These are phyloP conservation scores for Ophion costatus DNA, from an alignment of 2,888 invertebrate genomes.

Conservation along the genomic window DNA sequence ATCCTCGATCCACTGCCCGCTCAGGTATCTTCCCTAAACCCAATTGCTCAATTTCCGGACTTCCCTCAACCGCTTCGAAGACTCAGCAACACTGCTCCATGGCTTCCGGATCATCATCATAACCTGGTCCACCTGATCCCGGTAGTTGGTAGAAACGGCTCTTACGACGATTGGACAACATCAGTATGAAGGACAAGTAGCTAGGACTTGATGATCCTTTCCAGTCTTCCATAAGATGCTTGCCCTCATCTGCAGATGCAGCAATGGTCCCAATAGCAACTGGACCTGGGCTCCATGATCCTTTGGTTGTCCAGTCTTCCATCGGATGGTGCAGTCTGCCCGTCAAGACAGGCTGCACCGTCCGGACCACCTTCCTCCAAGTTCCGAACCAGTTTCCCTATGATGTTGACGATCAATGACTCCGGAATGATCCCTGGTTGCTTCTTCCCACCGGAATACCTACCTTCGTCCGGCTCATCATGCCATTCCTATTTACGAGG, in stretches of 20 bases:
- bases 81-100: neutral
- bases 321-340: too few relatives aligned
- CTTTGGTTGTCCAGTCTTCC: neutral
- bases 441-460: neutral
- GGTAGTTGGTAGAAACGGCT: too few relatives aligned
- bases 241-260: neutral
- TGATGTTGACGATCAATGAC: neutral
- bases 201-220: too few relatives aligned
- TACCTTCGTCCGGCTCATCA: too few relatives aligned
- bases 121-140: too few relatives aligned
- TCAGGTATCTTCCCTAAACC: slow-evolving; percentile 7
- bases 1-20: neutral
- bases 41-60: neutral
- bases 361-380: neutral
- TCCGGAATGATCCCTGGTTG: neutral
- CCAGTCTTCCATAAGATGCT: neutral
- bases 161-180: too few relatives aligned
- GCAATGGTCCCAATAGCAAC: neutral
- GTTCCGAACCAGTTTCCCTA: neutral
- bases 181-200: too few relatives aligned
- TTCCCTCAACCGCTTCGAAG: neutral
- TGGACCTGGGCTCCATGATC: slow-evolving; percentile 1
- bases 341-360: neutral
- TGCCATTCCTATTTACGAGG: neutral
- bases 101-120: neutral